Conservation (phyloP, 1,140 invertebrate genomes). For the Eriocheir sinensis region DNA sequence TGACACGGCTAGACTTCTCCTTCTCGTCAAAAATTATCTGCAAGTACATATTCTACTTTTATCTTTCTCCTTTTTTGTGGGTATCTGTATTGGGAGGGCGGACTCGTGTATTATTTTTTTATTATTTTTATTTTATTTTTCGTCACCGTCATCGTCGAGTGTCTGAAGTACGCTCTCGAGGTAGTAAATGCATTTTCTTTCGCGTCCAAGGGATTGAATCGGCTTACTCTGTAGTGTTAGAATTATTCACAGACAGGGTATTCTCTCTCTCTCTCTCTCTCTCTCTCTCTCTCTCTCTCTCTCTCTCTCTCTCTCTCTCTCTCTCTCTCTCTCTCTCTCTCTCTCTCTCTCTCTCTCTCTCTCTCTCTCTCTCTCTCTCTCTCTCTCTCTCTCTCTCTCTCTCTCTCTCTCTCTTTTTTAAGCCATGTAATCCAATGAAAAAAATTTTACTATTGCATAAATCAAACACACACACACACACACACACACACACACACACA, state of each 20-base stretch:
- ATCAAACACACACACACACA: constrained; percentile 38
- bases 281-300: background rate
- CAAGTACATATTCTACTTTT: background rate
- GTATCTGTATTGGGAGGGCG: no score
- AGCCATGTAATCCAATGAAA: background rate
- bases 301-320: background rate
- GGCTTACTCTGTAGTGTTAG: background rate
- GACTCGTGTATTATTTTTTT: no score
- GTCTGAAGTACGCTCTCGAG: background rate
- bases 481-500: constrained; percentile 51
- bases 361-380: background rate
- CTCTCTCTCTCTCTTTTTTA: background rate
- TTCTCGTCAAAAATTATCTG: no score
- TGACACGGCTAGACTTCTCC: background rate
- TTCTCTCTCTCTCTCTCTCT: background rate
- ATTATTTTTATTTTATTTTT: background rate
- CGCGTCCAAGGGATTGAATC: background rate
- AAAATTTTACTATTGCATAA: background rate
- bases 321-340: no score
- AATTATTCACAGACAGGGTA: background rate
- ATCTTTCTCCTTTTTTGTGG: background rate
- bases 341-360: background rate
- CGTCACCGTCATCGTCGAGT: background rate
- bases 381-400: background rate
- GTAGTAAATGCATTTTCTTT: background rate